A percentile compares a stretch with the other conserved stretches of the same genome.
phyloP scores from a whole-genome alignment of 2,113 vertebrate genomes.

The Corvus hawaiiensis region DNA sequence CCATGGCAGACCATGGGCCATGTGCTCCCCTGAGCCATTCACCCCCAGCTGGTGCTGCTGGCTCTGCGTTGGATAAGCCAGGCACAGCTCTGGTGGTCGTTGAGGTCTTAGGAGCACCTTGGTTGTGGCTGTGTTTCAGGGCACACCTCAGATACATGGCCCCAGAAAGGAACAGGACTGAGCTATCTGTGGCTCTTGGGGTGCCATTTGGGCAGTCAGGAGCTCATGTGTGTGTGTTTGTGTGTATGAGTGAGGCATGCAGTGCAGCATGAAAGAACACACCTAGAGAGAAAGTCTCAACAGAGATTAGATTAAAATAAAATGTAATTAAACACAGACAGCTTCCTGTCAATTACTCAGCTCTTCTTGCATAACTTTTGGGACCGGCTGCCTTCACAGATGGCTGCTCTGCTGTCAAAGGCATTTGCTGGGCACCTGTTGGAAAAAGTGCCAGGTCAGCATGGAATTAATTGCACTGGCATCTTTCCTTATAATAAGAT shows the following conservation, averaged over 20 bases:
- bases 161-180: not conserved
- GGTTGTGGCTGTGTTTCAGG: not conserved
- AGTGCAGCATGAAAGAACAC: not conserved
- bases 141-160: accelerated
- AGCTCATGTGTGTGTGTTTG: not conserved
- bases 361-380: constrained; percentile 5
- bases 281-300: not conserved
- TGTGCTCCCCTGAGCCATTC: not conserved
- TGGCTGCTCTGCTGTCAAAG: constrained; percentile 45
- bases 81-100: not conserved
- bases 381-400: not conserved
- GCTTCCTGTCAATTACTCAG: constrained; percentile 28
- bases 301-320: not conserved
- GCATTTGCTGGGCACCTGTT: constrained; percentile 33
- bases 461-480: not conserved
- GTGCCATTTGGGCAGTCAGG: not conserved
- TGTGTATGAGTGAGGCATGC: not conserved
- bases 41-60: accelerated
- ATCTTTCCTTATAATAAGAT: not conserved
- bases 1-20: accelerated
- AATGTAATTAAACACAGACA: not conserved
- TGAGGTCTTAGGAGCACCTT: not conserved
- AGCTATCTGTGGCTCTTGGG: not conserved
- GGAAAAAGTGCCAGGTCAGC: constrained; percentile 41
- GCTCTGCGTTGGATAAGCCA: accelerated